A percentile compares a stretch with the other conserved stretches of the same genome.
Evolutionary conservation across 2,888 invertebrate genomes (phyloP).

Genomic region (Eupsilia transversa): DNA sequence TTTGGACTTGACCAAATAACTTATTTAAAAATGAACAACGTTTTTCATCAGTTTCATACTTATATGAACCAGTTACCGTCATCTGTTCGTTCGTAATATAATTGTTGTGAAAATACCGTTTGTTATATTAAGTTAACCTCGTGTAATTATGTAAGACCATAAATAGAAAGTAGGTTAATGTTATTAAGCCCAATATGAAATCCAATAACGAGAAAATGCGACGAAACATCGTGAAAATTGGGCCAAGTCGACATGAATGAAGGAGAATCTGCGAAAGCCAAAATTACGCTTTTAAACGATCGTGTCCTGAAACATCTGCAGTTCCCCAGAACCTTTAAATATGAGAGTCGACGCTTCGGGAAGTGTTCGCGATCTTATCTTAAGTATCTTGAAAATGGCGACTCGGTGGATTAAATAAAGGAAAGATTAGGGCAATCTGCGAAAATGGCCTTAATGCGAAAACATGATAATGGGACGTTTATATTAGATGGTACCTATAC

Average conservation of each 20-base stretch:
- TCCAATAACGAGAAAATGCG: constrained; percentile 2
- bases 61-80: too few relatives aligned
- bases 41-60: background rate
- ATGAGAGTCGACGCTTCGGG: constrained; percentile 45
- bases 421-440: constrained; percentile 52
- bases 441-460: constrained; percentile 42
- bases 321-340: constrained; percentile 46
- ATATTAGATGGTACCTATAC: constrained; percentile 4
- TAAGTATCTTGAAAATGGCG: constrained; percentile 57
- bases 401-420: constrained; percentile 59
- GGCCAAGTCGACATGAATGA: constrained; percentile 13
- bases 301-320: constrained; percentile 39
- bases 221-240: constrained; percentile 3
- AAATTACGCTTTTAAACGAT: constrained; percentile 29
- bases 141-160: background rate
- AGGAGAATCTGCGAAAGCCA: constrained; percentile 5
- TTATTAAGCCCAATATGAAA: constrained; percentile 2
- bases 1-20: background rate
- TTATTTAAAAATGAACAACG: background rate
- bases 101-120: background rate
- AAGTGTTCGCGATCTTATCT: constrained; percentile 60
- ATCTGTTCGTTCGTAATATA: background rate
- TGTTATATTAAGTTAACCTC: background rate
- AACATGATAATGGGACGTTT: constrained; percentile 43
- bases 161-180: background rate